A percentile compares a stretch with the other conserved stretches of the same genome.
Conservation (phyloP, 1,140 invertebrate genomes). For the Panonychus citri region DNA sequence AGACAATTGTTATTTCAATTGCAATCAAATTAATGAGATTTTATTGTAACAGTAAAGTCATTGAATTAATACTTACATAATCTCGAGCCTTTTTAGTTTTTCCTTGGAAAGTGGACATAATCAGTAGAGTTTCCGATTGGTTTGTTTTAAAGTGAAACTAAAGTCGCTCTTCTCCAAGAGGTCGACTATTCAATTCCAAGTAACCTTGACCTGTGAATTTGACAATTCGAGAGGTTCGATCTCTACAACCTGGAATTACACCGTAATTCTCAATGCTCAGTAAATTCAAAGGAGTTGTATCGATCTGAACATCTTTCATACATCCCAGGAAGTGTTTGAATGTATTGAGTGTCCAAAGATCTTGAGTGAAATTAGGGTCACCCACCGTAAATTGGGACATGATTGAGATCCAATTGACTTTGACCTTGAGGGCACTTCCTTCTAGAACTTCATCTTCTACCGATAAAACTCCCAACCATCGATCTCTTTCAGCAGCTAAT, state of each 20-base stretch:
- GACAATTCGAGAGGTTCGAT: constrained; percentile 35
- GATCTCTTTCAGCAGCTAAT: constrained; percentile 33
- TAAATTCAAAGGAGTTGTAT: constrained; percentile 39
- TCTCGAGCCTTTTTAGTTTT: constrained; percentile 11
- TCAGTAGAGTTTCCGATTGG: constrained; percentile 39
- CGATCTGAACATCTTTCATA: constrained; percentile 48
- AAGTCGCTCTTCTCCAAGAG: constrained; percentile 34
- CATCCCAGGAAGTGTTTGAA: constrained; percentile 47
- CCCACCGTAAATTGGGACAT: constrained; percentile 37
- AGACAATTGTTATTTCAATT: constrained; percentile 4
- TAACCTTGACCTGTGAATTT: constrained; percentile 55
- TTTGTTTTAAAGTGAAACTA: constrained; percentile 53
- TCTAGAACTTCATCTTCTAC: constrained; percentile 41
- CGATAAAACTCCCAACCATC: constrained; percentile 26
- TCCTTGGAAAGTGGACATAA: constrained; percentile 35
- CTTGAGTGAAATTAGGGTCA: constrained; percentile 37
- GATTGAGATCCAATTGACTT: constrained; percentile 33
- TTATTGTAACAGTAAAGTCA: too few species aligned
- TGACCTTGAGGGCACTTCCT: constrained; percentile 28
- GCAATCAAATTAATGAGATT: too few species aligned
- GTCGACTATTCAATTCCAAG: constrained; percentile 41
- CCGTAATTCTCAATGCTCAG: constrained; percentile 41
- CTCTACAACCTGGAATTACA: constrained; percentile 44
- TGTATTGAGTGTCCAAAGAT: constrained; percentile 17
- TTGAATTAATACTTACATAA: constrained; percentile 10